Evolutionary conservation across 1,140 invertebrate species (phyloP).

Genomic region (Philopotamus ludificatus): DNA sequence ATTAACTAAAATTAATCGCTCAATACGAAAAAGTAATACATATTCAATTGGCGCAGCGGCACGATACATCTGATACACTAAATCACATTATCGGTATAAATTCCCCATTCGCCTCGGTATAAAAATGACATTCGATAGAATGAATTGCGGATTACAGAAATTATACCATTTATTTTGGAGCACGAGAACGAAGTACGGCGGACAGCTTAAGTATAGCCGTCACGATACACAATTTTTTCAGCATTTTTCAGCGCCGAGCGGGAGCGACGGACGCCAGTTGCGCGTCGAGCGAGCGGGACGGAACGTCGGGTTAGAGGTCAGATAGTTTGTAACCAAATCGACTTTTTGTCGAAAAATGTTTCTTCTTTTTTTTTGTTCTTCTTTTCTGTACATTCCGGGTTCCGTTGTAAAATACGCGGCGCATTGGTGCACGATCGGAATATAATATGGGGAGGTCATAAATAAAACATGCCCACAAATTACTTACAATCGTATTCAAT

Average conservation of each 20-base stretch:
- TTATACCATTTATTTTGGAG: not conserved
- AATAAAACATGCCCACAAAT: not conserved
- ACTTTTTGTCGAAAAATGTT: not conserved
- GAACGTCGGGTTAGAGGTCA: not conserved
- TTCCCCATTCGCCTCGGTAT: not conserved
- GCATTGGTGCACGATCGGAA: constrained; percentile 1
- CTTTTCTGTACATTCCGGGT: no score
- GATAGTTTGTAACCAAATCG: not conserved
- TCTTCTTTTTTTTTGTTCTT: no score
- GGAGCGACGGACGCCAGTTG: not conserved
- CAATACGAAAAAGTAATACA: no score
- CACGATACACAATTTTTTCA: not conserved
- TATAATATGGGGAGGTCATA: constrained; percentile 1
- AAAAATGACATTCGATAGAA: not conserved
- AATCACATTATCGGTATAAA: not conserved
- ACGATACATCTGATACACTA: no score
- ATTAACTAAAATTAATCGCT: no score
- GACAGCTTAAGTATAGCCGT: not conserved
- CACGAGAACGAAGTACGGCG: not conserved
- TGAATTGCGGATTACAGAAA: not conserved
- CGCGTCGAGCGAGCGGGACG: not conserved
- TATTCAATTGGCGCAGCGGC: no score
- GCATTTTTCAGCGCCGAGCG: not conserved
- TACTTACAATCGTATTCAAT: not conserved
- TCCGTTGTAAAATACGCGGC: not conserved